These are phyloP conservation scores for Brotula barbata DNA, from an alignment of 2,797 vertebrate genomes.

Conservation along the genomic window DNA sequence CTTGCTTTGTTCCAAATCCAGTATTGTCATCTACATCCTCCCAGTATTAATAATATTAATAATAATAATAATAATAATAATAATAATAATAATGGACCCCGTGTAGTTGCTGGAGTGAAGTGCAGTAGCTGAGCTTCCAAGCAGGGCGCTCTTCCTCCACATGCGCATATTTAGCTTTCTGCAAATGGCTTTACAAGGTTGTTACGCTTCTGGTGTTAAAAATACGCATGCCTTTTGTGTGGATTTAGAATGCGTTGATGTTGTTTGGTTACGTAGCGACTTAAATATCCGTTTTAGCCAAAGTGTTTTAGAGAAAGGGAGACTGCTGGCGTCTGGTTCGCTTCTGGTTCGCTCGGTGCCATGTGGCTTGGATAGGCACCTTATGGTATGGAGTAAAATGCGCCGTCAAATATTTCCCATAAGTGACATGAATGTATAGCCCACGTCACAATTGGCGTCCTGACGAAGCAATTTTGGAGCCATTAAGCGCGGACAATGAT, in stretches of 20 bases:
- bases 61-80: too few relatives aligned
- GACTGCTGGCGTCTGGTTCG: background rate
- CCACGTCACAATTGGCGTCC: too few relatives aligned
- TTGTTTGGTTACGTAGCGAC: background rate
- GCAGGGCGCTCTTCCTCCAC: conserved; percentile 43
- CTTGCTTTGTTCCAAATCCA: background rate
- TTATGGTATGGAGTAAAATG: background rate
- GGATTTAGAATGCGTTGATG: background rate
- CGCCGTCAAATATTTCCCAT: background rate
- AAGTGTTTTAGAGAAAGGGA: conserved; percentile 10
- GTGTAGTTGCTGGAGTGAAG: too few relatives aligned
- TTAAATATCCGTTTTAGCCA: too few relatives aligned
- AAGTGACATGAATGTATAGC: too few relatives aligned
- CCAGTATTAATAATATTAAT: too few relatives aligned
- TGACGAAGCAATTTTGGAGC: too few relatives aligned
- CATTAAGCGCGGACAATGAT: background rate
- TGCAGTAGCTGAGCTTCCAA: conserved; percentile 21
- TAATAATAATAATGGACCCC: too few relatives aligned
- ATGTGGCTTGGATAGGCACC: conserved; percentile 29
- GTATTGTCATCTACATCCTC: background rate
- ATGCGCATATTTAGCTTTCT: conserved; percentile 38
- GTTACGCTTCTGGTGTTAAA: background rate
- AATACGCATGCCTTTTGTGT: background rate
- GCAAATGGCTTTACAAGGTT: conserved; percentile 41
- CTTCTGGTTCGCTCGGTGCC: conserved; percentile 9